Evolutionary conservation across 2,888 invertebrate genomes (phyloP).

Genomic region (Cephus runcator): DNA sequence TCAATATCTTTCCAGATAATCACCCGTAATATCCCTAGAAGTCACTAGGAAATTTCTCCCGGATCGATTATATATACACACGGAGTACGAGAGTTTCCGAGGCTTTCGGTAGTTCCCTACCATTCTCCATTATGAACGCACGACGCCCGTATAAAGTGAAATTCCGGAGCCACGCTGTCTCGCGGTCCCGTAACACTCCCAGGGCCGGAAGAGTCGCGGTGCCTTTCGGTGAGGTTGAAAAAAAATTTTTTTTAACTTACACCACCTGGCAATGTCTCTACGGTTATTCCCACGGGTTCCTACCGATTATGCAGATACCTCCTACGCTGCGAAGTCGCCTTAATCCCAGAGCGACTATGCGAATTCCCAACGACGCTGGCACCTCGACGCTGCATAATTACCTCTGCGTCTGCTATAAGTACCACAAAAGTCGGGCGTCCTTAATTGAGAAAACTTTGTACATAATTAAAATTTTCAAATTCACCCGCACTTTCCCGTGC

Average conservation of each 20-base stretch:
- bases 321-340: too few species aligned
- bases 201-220: constrained; percentile 30
- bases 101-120: too few species aligned
- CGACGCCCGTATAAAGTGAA: constrained; percentile 37
- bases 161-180: constrained; percentile 55
- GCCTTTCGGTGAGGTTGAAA: background rate
- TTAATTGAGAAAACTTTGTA: constrained; percentile 34
- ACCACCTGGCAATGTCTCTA: too few species aligned
- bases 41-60: too few species aligned
- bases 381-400: constrained; percentile 4
- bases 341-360: background rate
- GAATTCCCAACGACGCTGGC: background rate
- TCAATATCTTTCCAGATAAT: too few species aligned
- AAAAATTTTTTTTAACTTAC: too few species aligned
- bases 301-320: too few species aligned
- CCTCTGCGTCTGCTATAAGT: constrained; percentile 7
- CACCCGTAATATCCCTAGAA: too few species aligned
- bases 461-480: constrained; percentile 27
- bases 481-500: too few species aligned
- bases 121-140: background rate
- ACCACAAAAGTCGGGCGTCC: constrained; percentile 30
- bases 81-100: too few species aligned
- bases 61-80: too few species aligned
- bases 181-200: constrained; percentile 43
- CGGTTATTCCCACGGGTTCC: too few species aligned